Evolutionary conservation across 2,888 invertebrate species (phyloP).

Genomic region (Ophioninae sp.): DNA sequence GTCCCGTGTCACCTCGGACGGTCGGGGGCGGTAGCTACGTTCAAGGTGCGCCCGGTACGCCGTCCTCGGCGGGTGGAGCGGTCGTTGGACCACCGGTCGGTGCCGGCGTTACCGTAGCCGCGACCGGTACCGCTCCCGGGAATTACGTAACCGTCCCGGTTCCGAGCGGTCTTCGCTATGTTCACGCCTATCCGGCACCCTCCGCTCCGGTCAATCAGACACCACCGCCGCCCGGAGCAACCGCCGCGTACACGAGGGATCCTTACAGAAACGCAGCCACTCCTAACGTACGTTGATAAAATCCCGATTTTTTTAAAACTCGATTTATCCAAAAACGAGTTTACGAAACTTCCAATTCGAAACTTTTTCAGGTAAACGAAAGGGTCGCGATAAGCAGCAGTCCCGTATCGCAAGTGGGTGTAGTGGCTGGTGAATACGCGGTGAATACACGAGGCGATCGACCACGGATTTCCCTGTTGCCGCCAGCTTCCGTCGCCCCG

Average conservation of each 20-base stretch:
- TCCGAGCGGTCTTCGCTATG: constrained; percentile 79
- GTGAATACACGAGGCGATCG: constrained; percentile 79
- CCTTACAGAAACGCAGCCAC: constrained; percentile 77
- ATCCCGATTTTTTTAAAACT: background rate
- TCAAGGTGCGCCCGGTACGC: constrained; percentile 75
- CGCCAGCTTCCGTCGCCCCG: constrained; percentile 83
- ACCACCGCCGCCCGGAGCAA: constrained; percentile 81
- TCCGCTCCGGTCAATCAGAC: constrained; percentile 78
- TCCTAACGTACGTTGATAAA: constrained; percentile 77
- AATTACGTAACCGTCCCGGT: constrained; percentile 82
- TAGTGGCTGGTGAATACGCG: constrained; percentile 73
- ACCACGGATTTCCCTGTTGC: constrained; percentile 87
- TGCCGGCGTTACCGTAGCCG: constrained; percentile 80
- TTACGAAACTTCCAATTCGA: no score
- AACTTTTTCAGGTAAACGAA: constrained; percentile 75
- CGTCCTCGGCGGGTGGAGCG: constrained; percentile 80
- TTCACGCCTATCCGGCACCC: constrained; percentile 79
- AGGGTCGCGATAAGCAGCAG: constrained; percentile 79
- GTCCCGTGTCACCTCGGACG: constrained; percentile 78
- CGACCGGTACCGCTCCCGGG: constrained; percentile 82
- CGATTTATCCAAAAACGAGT: no score
- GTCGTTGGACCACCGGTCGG: constrained; percentile 74
- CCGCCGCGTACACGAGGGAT: constrained; percentile 77
- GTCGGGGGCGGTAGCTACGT: constrained; percentile 75
- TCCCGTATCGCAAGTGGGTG: constrained; percentile 77